Evolutionary conservation across 2,797 vertebrate species (phyloP).

Genomic region (Perdix hodgsoniae): DNA sequence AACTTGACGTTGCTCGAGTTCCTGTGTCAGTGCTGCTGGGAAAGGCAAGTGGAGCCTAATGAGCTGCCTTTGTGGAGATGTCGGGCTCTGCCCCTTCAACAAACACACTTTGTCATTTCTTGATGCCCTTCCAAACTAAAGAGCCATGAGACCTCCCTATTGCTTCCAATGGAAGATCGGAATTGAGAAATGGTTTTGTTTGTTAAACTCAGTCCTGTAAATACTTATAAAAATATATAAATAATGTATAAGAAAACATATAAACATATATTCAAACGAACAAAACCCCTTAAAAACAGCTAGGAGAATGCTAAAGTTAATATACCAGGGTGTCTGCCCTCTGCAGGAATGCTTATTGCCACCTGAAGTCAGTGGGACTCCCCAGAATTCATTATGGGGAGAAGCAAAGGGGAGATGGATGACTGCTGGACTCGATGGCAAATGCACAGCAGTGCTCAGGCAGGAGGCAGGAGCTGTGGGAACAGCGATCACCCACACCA

Average conservation of each 20-base stretch:
- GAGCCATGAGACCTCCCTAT: rapidly evolving
- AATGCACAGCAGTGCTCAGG: background rate
- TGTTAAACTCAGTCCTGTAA: background rate
- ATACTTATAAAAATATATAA: background rate
- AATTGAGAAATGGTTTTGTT: background rate
- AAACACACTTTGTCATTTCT: background rate
- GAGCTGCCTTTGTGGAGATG: background rate
- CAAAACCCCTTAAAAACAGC: background rate
- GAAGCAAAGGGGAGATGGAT: background rate
- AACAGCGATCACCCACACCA: conserved; percentile 5
- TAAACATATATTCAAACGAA: background rate
- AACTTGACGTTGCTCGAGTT: background rate
- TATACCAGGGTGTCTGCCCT: background rate
- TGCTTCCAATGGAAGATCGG: background rate
- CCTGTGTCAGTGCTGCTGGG: background rate
- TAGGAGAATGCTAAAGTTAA: background rate
- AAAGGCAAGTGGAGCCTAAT: background rate
- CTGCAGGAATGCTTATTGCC: background rate
- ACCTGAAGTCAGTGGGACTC: background rate
- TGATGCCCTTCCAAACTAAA: background rate
- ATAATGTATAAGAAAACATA: background rate
- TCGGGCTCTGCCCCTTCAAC: background rate
- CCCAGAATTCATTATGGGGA: rapidly evolving
- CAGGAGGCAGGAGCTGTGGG: background rate
- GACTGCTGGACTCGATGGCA: background rate